A percentile compares a stretch with the other conserved stretches of the same genome.
These are phyloP conservation scores for Trogon melanurus DNA, from an alignment of 2,113 vertebrate species.

Conservation along the genomic window DNA sequence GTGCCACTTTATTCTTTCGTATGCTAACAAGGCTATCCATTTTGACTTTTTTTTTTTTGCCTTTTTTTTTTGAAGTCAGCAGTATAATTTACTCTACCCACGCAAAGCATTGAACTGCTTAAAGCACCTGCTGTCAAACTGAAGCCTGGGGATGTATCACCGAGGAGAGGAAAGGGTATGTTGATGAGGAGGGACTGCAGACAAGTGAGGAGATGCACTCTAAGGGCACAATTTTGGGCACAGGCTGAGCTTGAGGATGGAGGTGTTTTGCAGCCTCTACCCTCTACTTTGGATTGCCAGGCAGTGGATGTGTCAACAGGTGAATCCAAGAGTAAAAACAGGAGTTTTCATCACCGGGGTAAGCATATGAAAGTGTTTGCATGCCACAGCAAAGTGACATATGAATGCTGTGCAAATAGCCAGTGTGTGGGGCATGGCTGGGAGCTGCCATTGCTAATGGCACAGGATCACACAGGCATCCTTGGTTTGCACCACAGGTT, in stretches of 20 bases:
- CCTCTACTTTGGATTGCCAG: rapidly evolving
- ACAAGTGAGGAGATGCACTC: not conserved
- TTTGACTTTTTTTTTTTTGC: not conserved
- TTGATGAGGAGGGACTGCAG: not conserved
- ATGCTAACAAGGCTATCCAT: not conserved
- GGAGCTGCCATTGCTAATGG: not conserved
- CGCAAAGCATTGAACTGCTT: not conserved
- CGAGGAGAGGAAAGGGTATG: not conserved
- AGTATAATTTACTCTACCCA: not conserved
- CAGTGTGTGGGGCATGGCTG: rapidly evolving
- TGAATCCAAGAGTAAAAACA: not conserved
- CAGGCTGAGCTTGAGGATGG: not conserved
- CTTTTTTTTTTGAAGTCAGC: not conserved
- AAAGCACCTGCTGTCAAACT: not conserved
- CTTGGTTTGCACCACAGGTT: not conserved
- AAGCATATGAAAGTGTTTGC: not conserved
- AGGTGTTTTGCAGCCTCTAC: not conserved
- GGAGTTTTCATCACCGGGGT: not conserved
- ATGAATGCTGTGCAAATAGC: not conserved
- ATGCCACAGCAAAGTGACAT: not conserved
- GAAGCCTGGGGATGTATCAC: not conserved
- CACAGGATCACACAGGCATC: not conserved
- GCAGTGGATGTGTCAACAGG: not conserved
- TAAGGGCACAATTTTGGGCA: not conserved
- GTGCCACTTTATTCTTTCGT: not conserved